Base-by-base conservation (phyloP, 1,140 invertebrate genomes). In the Eciton burchellii region DNA sequence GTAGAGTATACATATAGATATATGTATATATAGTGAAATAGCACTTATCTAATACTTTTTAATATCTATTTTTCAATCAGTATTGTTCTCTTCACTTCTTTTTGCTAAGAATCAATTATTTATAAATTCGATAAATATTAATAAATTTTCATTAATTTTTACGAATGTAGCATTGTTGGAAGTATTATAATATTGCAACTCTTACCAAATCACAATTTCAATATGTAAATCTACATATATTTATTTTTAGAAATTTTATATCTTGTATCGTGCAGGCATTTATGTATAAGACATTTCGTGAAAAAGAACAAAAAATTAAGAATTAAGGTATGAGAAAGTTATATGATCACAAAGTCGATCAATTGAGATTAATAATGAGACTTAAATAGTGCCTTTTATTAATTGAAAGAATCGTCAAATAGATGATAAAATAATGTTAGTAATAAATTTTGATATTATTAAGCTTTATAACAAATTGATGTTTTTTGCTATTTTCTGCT, bases 331-430 rank as follows among this genome's bases (percentile, higher is more conserved):
- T 6, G n/a, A 66, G 24, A 6, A 52, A 35, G 35, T 49, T 21
- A 49, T 26, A 11, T n/a, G 16, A 72, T n/a, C 45, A 19, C 6
- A 49, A 66, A n/a, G 70, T 68, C 43, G 21, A 73, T 45, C 66
- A 29, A n/a, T 54, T 83, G 26, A 35, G 35, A 68, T 14, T 57
- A 26, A 82, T 71, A 71, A 65, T 12, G 65, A 62, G 71, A 83
- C 79, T 57, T 86, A 63, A 71, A 45, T 71, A 85, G 85, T 87
- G 85, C 85, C 85, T 87, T 87, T 54, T 63, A 56, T 65, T 70
- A 41, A 76, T 47, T 11, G 11, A 35, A 6, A 35, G 35, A 71
- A 83, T 16, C 71, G n/a, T 79, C 19, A 70, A 70, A 49, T 79
- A 16, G 49, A 79, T 52, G n/a, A 68, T 45, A 68, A 24, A 6